A percentile compares a stretch with the other conserved stretches of the same genome.
Conservation (phyloP, 1,140 invertebrate species). For the Catajapyx aquilonaris region DNA sequence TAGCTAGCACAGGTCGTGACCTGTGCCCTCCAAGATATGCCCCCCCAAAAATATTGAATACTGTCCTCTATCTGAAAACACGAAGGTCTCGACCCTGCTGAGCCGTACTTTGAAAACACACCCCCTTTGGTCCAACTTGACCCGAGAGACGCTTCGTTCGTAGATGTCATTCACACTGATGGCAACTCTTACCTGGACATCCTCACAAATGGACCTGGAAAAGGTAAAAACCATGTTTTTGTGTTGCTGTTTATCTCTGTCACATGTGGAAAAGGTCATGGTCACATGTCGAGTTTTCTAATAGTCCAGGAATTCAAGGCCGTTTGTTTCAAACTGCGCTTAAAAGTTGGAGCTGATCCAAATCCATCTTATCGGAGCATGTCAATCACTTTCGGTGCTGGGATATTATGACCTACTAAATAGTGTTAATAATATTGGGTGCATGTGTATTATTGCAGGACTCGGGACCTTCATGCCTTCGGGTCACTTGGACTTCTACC, state of each 20-base stretch:
- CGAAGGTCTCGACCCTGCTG: constrained; percentile 70
- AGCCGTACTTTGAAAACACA: constrained; percentile 72
- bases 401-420: not conserved
- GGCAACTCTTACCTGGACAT: no score
- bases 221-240: constrained; percentile 50
- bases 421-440: not conserved
- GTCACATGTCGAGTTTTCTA: not conserved
- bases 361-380: not conserved
- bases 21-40: no score
- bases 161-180: constrained; percentile 77
- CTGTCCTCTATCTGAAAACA: constrained; percentile 12
- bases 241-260: constrained; percentile 29
- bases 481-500: constrained; percentile 76
- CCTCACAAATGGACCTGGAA: no score
- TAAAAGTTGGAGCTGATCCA: not conserved
- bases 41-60: constrained; percentile 1
- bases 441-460: constrained; percentile 20
- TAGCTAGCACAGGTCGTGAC: not conserved
- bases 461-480: constrained; percentile 57
- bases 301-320: constrained; percentile 1
- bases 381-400: not conserved
- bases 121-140: constrained; percentile 61
- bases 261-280: not conserved
- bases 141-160: constrained; percentile 58
- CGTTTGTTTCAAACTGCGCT: constrained; percentile 1